A percentile compares a stretch with the other conserved stretches of the same genome.
Evolutionary conservation across 30 jellyfish, hydroid and myxozoan species (phyloP).

Genomic region (Phacellophora camtschatica): DNA sequence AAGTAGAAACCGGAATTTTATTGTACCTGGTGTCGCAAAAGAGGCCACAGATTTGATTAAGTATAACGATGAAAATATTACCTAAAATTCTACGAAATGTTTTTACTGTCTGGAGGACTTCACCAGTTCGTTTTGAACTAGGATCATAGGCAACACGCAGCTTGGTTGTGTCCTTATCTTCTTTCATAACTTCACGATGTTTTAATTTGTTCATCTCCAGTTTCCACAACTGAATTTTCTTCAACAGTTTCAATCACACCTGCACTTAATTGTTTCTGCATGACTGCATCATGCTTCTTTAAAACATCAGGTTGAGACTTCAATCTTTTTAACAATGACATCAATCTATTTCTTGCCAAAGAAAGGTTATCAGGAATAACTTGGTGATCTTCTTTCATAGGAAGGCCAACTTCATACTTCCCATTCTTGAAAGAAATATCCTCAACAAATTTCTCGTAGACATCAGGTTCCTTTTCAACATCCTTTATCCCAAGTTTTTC

Average conservation of each 20-base stretch:
- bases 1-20: no score
- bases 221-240: background rate
- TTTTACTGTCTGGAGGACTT: no score
- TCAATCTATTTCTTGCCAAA: background rate
- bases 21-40: no score
- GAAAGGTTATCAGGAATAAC: conserved; percentile 14
- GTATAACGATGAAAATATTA: no score
- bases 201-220: background rate
- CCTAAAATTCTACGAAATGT: no score
- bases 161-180: background rate
- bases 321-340: background rate
- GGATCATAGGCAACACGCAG: conserved; percentile 20
- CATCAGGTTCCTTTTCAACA: background rate
- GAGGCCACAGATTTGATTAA: no score
- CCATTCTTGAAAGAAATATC: background rate
- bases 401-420: no score
- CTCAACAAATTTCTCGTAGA: background rate
- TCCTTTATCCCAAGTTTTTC: conserved; percentile 17
- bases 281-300: background rate
- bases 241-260: background rate
- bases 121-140: background rate
- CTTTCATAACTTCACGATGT: background rate
- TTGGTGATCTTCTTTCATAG: background rate
- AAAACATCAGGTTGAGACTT: background rate
- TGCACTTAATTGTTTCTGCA: background rate